phyloP scores from a whole-genome alignment of 2,797 vertebrate genomes.

The Pampus argenteus region DNA sequence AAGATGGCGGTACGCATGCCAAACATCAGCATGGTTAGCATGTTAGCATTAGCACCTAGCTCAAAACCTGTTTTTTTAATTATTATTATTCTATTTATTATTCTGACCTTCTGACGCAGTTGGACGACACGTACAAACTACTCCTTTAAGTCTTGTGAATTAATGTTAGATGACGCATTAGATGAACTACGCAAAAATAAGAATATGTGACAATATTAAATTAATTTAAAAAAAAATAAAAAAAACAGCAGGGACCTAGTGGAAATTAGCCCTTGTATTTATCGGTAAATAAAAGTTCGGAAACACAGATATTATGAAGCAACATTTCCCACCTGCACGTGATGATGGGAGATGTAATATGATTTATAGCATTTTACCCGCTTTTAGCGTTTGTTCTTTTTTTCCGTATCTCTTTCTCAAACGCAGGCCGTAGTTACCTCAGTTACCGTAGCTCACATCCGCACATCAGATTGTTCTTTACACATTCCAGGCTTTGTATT shows the following conservation, averaged over 20 bases:
- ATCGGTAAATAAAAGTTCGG: not conserved
- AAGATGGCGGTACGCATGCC: too few relatives aligned
- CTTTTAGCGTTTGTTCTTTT: not conserved
- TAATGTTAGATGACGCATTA: not conserved
- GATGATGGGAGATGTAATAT: conserved; percentile 1
- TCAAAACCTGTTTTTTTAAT: too few relatives aligned
- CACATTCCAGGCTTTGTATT: not conserved
- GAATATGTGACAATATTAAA: not conserved
- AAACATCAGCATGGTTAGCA: too few relatives aligned
- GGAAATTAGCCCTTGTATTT: not conserved
- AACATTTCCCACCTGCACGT: not conserved
- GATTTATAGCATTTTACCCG: conserved; percentile 6
- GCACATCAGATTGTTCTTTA: not conserved
- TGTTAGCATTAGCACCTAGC: too few relatives aligned
- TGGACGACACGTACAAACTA: not conserved
- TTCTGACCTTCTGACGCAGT: not conserved
- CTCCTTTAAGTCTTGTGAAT: not conserved
- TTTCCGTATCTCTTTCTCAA: not conserved
- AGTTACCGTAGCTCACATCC: not conserved
- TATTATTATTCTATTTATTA: too few relatives aligned
- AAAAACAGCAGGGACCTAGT: not conserved
- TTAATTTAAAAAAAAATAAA: not conserved
- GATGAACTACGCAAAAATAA: not conserved
- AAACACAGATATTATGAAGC: not conserved
- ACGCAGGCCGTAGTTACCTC: too few relatives aligned